These are phyloP conservation scores for Theretra japonica DNA, from an alignment of 2,888 invertebrate species.

Conservation along the genomic window DNA sequence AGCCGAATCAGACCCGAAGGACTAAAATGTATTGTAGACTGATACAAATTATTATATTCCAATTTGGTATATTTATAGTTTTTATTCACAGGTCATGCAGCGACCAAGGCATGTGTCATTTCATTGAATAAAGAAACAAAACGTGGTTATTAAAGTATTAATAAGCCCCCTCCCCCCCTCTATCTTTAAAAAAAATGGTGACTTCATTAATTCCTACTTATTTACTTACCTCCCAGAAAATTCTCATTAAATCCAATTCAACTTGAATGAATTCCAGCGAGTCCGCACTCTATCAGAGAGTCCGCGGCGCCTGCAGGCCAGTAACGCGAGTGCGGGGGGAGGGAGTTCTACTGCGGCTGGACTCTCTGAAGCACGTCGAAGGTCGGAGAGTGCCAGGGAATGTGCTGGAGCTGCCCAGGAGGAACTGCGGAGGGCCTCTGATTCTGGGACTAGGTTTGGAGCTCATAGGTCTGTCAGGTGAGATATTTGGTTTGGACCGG, in stretches of 20 bases:
- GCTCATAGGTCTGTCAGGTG: constrained; percentile 74
- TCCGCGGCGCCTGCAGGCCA: constrained; percentile 69
- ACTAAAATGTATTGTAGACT: too few species aligned
- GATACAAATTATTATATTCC: too few species aligned
- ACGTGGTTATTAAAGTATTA: too few species aligned
- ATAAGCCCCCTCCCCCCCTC: too few species aligned
- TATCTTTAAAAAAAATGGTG: too few species aligned
- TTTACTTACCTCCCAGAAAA: too few species aligned
- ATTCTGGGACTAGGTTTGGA: constrained; percentile 63
- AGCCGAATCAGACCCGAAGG: too few species aligned
- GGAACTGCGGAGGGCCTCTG: constrained; percentile 71
- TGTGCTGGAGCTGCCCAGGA: constrained; percentile 48
- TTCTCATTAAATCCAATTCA: background rate
- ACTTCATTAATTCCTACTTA: too few species aligned
- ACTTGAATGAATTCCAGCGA: constrained; percentile 54
- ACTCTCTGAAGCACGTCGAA: constrained; percentile 64
- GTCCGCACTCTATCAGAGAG: constrained; percentile 75
- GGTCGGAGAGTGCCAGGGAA: constrained; percentile 69
- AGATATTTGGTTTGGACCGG: constrained; percentile 11
- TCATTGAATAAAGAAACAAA: too few species aligned
- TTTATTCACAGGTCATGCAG: too few species aligned
- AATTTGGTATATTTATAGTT: too few species aligned
- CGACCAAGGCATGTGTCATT: too few species aligned
- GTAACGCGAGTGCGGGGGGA: background rate
- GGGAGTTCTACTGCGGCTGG: constrained; percentile 45